Conservation (phyloP, 2,113 vertebrate species). For the Oplegnathus fasciatus region DNA sequence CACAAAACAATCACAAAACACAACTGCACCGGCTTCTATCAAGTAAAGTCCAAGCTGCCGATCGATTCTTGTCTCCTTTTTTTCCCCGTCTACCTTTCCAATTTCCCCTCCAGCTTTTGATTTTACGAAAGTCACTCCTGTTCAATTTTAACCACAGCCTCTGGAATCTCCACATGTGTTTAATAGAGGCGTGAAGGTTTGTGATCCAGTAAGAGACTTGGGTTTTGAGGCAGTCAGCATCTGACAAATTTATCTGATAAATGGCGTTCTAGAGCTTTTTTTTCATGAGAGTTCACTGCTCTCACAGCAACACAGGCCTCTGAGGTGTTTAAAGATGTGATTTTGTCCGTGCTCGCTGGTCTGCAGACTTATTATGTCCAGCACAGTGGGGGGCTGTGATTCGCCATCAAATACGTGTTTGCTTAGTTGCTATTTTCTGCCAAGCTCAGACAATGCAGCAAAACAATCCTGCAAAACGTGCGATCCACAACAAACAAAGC, state of each 20-base stretch:
- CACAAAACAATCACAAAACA: constrained; percentile 58
- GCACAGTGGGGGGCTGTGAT: constrained; percentile 28
- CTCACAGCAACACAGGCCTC: constrained; percentile 18
- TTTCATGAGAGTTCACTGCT: neutral
- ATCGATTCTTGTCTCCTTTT: constrained; percentile 44
- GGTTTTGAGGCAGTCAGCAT: constrained; percentile 44
- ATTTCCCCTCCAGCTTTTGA: constrained; percentile 41
- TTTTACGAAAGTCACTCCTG: constrained; percentile 38
- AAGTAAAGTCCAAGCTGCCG: constrained; percentile 36
- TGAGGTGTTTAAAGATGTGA: constrained; percentile 53
- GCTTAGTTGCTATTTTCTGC: constrained; percentile 53
- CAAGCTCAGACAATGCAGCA: constrained; percentile 50
- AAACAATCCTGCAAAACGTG: constrained; percentile 47
- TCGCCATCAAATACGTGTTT: constrained; percentile 58
- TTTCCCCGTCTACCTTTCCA: neutral
- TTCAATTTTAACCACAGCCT: constrained; percentile 4
- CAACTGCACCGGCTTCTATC: constrained; percentile 42
- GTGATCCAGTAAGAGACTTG: constrained; percentile 3
- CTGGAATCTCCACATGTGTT: constrained; percentile 8
- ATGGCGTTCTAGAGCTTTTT: neutral
- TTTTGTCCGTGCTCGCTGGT: constrained; percentile 42
- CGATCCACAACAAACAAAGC: constrained; percentile 47
- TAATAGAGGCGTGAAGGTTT: constrained; percentile 1
- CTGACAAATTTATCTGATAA: constrained; percentile 5
- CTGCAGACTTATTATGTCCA: constrained; percentile 54